Conservation (phyloP, 1,140 invertebrate genomes). For the Rhyacophila brunnea region DNA sequence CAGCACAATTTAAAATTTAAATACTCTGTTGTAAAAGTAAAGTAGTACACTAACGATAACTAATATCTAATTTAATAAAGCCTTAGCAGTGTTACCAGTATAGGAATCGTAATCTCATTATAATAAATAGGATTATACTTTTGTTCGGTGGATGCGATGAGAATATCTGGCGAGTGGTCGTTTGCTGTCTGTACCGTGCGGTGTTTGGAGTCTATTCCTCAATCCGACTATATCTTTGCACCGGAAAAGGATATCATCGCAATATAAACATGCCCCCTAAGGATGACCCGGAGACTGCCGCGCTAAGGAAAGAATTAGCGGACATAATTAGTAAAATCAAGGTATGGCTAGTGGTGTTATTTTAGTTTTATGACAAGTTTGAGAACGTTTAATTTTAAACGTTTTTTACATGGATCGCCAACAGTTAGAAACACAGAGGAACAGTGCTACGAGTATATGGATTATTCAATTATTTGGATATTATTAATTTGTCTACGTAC, state of each 20-base stretch:
- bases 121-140: constrained; percentile 29
- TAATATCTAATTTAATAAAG: constrained; percentile 32
- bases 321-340: constrained; percentile 71
- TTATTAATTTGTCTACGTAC: too few relatives aligned
- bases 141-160: background rate
- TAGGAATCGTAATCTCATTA: constrained; percentile 24
- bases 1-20: too few relatives aligned
- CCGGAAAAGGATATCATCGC: background rate
- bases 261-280: constrained; percentile 59
- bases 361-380: too few relatives aligned
- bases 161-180: background rate
- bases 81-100: constrained; percentile 23
- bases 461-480: too few relatives aligned
- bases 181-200: background rate
- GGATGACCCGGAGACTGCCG: constrained; percentile 73
- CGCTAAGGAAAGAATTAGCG: constrained; percentile 76
- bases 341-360: too few relatives aligned
- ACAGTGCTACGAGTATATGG: too few relatives aligned
- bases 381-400: too few relatives aligned
- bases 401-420: too few relatives aligned
- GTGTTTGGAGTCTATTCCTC: background rate
- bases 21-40: too few relatives aligned
- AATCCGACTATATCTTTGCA: background rate
- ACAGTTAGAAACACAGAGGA: too few relatives aligned
- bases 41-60: too few relatives aligned